Evolutionary conservation across 2,113 vertebrate genomes (phyloP).

Genomic region (Nesogale talazaci): DNA sequence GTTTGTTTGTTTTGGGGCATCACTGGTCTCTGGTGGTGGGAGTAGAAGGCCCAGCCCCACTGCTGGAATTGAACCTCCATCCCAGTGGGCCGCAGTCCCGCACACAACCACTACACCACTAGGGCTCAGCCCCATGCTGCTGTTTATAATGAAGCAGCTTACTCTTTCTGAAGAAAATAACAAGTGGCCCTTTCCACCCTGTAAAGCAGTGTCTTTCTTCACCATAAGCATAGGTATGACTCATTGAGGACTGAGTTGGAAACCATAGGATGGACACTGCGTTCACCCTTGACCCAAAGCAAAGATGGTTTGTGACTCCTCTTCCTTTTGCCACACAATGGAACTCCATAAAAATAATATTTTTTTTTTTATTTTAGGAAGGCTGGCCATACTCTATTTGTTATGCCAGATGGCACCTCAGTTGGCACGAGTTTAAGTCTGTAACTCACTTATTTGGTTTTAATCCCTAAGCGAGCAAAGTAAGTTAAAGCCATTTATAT

Average conservation of each 20-base stretch:
- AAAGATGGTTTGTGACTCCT: neutral
- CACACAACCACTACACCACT: too few relatives aligned
- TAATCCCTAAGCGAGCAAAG: constrained; percentile 68
- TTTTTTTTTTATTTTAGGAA: constrained; percentile 83
- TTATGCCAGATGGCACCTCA: constrained; percentile 83
- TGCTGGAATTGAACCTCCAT: too few relatives aligned
- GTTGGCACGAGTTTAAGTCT: constrained; percentile 83
- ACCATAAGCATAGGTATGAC: neutral
- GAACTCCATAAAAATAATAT: constrained; percentile 67
- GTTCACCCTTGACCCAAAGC: constrained; percentile 63
- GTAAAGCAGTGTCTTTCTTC: constrained; percentile 6
- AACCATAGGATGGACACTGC: constrained; percentile 35
- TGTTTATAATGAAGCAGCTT: neutral
- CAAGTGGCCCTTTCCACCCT: neutral
- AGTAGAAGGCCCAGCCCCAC: too few relatives aligned
- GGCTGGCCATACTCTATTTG: constrained; percentile 74
- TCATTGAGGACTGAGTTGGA: neutral
- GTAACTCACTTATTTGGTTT: constrained; percentile 81
- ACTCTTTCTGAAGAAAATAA: neutral
- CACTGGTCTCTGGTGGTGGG: too few relatives aligned
- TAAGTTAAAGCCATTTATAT: constrained; percentile 82
- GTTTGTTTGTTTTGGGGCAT: too few relatives aligned
- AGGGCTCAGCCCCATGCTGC: too few relatives aligned
- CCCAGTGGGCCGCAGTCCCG: too few relatives aligned
- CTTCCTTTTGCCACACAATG: constrained; percentile 71